Base-by-base conservation (phyloP, 2,888 invertebrate genomes). In the Helicoverpa assulta region DNA sequence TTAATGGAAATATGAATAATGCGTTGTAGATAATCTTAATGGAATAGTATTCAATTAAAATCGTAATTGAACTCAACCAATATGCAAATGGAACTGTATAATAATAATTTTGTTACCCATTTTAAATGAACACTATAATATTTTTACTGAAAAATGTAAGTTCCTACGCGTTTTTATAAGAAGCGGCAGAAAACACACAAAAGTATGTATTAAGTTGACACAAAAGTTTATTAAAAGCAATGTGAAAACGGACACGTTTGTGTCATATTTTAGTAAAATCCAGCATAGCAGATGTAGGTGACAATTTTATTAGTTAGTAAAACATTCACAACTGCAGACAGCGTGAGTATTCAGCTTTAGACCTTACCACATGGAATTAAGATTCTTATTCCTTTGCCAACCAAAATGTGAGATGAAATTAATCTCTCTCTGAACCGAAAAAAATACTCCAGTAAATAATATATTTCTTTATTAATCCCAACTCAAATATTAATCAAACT, bases 251-350 rank as follows among this genome's bases (percentile, higher is more conserved):
- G 33, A 33, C 10, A 56, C 33, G 19, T 70, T 16, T 21, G 21
- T 37, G 40, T 74, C 18, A 68, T 56, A 75, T 33, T 50, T 68
- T 47, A 26, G 21, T 37, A 51, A n/a, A 52, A 56, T 68, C 26
- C 33, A 70, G 26, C n/a, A 68, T 56, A 43, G 76, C 26, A 19
- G 69, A 47, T 76, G 56, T 47, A 19, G 26, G 33, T 51, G 68
- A 76, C 51, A 68, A 52, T 76, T 53, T 76, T 43, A 70, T 76
- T 47, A 70, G 56, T 70, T 43, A 19, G 19, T 56, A n/a, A 57
- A 70, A 68, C 43, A 14, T 10, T 56, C 14, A 0, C 19, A 52
- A 14, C 6, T 37, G 16, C 21, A 40, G 8, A 55, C 21, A 43
- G 55, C 52, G 8, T 52, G 7, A 33, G 12, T 43, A 16, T 52